Evolutionary conservation across 2,888 invertebrate genomes (phyloP), one percentile per base, ranked within the genome.

Genomic region (Leptura quadrifasciata): DNA sequence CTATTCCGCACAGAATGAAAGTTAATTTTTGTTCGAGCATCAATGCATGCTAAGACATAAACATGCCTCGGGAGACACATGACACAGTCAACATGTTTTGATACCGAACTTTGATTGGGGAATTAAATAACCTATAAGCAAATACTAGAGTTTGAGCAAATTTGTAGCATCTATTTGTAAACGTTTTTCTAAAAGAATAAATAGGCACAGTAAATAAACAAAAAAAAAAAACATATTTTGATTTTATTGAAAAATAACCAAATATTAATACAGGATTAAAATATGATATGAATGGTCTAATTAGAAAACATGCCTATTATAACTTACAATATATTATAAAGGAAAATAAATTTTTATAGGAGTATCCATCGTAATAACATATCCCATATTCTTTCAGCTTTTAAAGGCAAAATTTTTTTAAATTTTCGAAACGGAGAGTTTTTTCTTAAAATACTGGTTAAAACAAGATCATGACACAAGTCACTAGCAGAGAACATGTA

Each of bases 181-280:
- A 24, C 24, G n/a, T n/a, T 2, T 21, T 58, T 58, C 10, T 18
- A 18, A 57, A n/a, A 15, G 24, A 12, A 12, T 2, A 10, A 24
- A n/a, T 21, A 10, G 10, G 20, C 20, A 20, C 0, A 39, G 12
- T 12, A 20, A 63, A 63, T 39, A 20, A 18, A 35, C 18, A 3
- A 31, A 15, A 20, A 20, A 63, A 63, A 35, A 35, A 35, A 8
- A 61, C 47, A 63, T 63, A 63, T 39, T 39, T 63, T 63, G 18
- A 63, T 63, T 63, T 60, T 60, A 27, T 21, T 60, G 17, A 35
- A 63, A 21, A 47, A 63, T 63, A 35, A 63, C 18, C 20, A 63
- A 15, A 39, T 35, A 18, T 35, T 31, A 18, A 35, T 63, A 39
- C 18, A 18, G n/a, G 47, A 47, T 47, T 15, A 47, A 47, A 47